A percentile compares a stretch with the other conserved stretches of the same genome.
phyloP scores from a whole-genome alignment of 2,888 invertebrate genomes.

The Chymomyza procnemis region DNA sequence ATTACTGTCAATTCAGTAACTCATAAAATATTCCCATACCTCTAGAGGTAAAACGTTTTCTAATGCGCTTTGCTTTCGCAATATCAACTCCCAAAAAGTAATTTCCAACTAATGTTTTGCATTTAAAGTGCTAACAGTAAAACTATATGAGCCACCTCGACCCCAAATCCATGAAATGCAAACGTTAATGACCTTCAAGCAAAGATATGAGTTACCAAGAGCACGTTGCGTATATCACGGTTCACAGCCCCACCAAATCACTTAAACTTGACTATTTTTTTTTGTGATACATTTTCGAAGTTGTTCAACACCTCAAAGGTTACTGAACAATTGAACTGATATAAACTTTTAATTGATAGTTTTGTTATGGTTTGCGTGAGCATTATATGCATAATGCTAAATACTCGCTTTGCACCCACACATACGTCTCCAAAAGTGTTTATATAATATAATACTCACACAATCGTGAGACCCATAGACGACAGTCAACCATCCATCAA shows the following conservation, averaged over 20 bases:
- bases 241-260: constrained; percentile 43
- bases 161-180: constrained; percentile 54
- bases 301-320: background rate
- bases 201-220: background rate
- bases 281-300: constrained; percentile 26
- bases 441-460: constrained; percentile 31
- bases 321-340: constrained; percentile 30
- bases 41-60: no score
- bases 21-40: no score
- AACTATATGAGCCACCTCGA: constrained; percentile 39
- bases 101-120: background rate
- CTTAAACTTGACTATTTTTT: constrained; percentile 20
- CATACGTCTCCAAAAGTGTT: no score
- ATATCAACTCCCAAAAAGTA: background rate
- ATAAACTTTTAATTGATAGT: constrained; percentile 57
- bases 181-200: constrained; percentile 61
- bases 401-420: constrained; percentile 26
- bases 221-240: constrained; percentile 34
- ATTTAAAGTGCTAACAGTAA: background rate
- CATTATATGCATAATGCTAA: constrained; percentile 50
- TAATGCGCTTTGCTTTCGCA: background rate
- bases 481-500: constrained; percentile 37
- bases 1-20: no score
- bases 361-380: constrained; percentile 31
- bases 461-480: constrained; percentile 8